Conservation (phyloP, 2,888 invertebrate species). For the Corbicula japonica region DNA sequence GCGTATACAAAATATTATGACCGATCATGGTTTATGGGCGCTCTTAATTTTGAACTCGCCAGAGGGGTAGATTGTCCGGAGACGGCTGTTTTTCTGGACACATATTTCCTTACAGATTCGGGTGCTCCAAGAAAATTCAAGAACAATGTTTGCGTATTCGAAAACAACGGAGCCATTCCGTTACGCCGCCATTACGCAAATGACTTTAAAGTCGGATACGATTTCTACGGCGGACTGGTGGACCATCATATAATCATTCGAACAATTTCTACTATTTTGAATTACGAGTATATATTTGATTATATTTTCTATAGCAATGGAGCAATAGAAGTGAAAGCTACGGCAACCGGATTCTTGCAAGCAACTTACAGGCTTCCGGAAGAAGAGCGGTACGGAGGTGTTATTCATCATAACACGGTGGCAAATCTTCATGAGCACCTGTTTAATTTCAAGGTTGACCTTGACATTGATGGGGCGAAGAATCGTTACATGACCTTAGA, state of each 20-base stretch:
- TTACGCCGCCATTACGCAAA: conserved; percentile 74
- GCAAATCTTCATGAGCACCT: conserved; percentile 77
- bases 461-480: conserved; percentile 73
- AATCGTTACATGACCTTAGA: conserved; percentile 73
- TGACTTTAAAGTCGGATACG: conserved; percentile 55
- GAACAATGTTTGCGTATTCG: conserved; percentile 80
- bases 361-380: conserved; percentile 65
- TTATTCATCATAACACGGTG: conserved; percentile 65
- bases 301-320: conserved; percentile 79
- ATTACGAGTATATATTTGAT: conserved; percentile 81
- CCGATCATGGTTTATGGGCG: conserved; percentile 73
- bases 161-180: conserved; percentile 73
- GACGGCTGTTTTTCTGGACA: conserved; percentile 74
- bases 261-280: conserved; percentile 73
- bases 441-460: conserved; percentile 79
- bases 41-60: conserved; percentile 70
- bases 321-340: conserved; percentile 72
- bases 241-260: conserved; percentile 76
- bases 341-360: conserved; percentile 78
- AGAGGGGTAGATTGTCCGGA: conserved; percentile 82
- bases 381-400: conserved; percentile 68
- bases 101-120: conserved; percentile 65
- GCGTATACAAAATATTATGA: conserved; percentile 70
- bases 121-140: conserved; percentile 52
- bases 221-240: conserved; percentile 70